Evolutionary conservation across 2,113 vertebrate genomes (phyloP).

Genomic region (Fregata magnificens): DNA sequence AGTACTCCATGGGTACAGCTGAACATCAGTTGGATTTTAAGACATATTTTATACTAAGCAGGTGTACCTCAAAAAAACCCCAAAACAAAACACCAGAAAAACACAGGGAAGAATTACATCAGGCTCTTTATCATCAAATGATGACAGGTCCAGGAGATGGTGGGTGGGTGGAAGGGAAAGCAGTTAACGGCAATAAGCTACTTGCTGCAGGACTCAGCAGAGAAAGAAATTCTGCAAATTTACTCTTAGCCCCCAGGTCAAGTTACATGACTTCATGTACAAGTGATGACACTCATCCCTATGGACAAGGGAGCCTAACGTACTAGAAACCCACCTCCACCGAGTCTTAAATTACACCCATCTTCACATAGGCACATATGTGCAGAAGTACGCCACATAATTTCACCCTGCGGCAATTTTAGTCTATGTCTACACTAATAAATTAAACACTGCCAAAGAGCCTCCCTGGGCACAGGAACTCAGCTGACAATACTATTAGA

Average conservation of each 20-base stretch:
- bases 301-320: rapidly evolving
- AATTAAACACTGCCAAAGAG: background rate
- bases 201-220: background rate
- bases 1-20: background rate
- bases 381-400: background rate
- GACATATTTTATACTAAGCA: background rate
- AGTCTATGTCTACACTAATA: background rate
- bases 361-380: background rate
- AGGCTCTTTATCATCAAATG: background rate
- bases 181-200: background rate
- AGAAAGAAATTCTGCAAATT: background rate
- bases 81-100: background rate
- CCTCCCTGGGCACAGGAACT: background rate
- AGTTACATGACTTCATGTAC: background rate
- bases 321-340: background rate
- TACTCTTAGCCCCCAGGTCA: background rate
- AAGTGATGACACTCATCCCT: background rate
- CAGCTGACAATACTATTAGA: background rate
- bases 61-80: background rate
- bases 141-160: background rate
- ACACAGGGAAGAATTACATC: background rate
- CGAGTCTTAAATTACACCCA: background rate
- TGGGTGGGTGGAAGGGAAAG: background rate
- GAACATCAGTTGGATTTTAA: background rate
- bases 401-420: background rate